A percentile compares a stretch with the other conserved stretches of the same genome.
Evolutionary conservation across 2,797 vertebrate species (phyloP).

Genomic region (Spea hammondii): DNA sequence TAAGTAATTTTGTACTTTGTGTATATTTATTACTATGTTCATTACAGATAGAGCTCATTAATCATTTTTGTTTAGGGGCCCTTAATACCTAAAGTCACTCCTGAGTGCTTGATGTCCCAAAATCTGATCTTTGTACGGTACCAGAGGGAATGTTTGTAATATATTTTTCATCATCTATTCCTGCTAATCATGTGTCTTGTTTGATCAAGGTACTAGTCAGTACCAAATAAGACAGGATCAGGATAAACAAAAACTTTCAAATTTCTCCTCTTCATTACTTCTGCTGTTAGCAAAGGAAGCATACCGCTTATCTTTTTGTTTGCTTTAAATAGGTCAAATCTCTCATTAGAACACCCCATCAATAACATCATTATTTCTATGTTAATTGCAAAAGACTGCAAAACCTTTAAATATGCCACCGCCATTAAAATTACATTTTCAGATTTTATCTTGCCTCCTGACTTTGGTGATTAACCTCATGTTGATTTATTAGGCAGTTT

Average conservation of each 20-base stretch:
- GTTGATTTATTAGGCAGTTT: background rate
- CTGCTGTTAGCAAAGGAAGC: background rate
- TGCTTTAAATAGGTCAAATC: background rate
- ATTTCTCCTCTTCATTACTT: background rate
- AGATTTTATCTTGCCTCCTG: background rate
- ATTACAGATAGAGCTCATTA: no score
- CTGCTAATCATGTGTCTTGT: no score
- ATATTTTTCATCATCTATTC: no score
- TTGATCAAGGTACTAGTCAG: no score
- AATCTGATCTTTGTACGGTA: no score
- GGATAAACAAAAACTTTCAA: background rate
- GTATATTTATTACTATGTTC: no score
- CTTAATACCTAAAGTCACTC: no score
- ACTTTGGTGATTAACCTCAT: background rate
- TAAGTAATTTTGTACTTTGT: no score
- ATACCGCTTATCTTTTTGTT: background rate
- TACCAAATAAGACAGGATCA: no score
- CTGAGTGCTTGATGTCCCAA: no score
- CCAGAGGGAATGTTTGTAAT: no score
- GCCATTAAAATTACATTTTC: slow-evolving; percentile 6
- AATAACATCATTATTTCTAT: slow-evolving; percentile 1
- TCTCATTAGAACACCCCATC: background rate
- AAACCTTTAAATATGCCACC: background rate
- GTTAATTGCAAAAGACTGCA: background rate
- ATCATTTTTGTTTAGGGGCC: no score